These are phyloP conservation scores for Eueremaeus valkanovi DNA, from an alignment of 2,888 invertebrate species.

Conservation along the genomic window DNA sequence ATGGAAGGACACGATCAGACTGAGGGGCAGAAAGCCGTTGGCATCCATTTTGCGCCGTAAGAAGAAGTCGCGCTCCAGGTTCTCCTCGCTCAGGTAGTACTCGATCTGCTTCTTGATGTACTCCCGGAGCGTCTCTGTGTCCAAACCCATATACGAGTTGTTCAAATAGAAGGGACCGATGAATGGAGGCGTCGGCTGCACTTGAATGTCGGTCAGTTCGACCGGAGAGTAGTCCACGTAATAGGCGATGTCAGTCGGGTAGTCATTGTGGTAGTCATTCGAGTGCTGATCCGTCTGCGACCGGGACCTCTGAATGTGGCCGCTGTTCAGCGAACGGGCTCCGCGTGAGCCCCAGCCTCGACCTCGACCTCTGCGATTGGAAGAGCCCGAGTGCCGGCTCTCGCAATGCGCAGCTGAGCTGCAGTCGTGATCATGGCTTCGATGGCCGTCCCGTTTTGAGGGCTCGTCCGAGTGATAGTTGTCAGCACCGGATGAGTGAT, in stretches of 20 bases:
- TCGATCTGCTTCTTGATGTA: constrained; percentile 88
- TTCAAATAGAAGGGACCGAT: constrained; percentile 43
- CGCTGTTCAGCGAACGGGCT: neutral
- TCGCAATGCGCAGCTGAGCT: neutral
- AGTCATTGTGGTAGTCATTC: constrained; percentile 45
- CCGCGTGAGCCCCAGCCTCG: neutral
- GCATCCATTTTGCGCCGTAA: constrained; percentile 92
- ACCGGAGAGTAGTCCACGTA: constrained; percentile 38
- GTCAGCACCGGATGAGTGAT: constrained; percentile 23
- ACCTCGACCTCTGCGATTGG: neutral
- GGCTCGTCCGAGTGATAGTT: constrained; percentile 28
- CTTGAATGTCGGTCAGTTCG: constrained; percentile 41
- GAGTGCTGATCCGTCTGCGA: constrained; percentile 42
- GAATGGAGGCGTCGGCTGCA: constrained; percentile 45
- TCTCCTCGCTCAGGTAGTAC: constrained; percentile 97
- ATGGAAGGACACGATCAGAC: constrained; percentile 92
- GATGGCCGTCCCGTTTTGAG: constrained; percentile 11
- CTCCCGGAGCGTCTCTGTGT: constrained; percentile 69
- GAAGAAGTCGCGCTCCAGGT: constrained; percentile 91
- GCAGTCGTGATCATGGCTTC: neutral
- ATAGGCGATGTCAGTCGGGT: constrained; percentile 37
- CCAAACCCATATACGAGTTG: constrained; percentile 49
- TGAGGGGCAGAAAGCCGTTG: constrained; percentile 87
- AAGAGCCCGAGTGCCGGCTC: neutral
- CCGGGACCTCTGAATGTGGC: neutral